Conservation (phyloP, 2,113 vertebrate genomes). For the Oryzias woworae region DNA sequence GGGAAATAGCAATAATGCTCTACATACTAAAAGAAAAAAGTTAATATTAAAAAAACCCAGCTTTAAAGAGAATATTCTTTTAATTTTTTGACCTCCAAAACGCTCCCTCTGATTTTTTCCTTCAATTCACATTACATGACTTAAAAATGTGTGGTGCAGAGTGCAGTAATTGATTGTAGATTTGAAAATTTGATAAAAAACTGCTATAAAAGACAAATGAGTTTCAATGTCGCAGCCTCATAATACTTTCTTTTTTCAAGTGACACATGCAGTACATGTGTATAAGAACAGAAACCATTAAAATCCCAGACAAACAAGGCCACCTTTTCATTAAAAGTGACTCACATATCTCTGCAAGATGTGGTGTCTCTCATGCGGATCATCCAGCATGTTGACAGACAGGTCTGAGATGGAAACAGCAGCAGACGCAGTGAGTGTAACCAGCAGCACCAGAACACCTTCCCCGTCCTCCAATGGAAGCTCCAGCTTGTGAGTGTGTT, state of each 20-base stretch:
- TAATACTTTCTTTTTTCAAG: too few species aligned
- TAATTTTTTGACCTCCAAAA: neutral
- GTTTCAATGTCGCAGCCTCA: too few species aligned
- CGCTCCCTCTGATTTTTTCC: too few species aligned
- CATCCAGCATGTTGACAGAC: constrained; percentile 86
- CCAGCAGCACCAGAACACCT: constrained; percentile 88
- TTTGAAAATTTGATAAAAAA: too few species aligned
- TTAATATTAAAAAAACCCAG: neutral
- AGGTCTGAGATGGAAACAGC: constrained; percentile 92
- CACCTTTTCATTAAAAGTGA: constrained; percentile 10
- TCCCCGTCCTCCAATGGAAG: constrained; percentile 88
- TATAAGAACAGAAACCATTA: too few species aligned
- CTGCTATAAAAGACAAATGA: too few species aligned
- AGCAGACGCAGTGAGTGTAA: constrained; percentile 94
- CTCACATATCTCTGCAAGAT: constrained; percentile 95
- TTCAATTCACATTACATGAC: too few species aligned
- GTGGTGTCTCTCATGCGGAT: constrained; percentile 86
- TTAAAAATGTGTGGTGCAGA: too few species aligned
- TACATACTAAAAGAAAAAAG: neutral
- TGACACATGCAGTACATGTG: too few species aligned
- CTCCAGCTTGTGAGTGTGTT: constrained; percentile 93
- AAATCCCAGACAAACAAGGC: neutral
- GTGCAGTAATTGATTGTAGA: too few species aligned
- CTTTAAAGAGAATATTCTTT: neutral
- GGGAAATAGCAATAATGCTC: neutral